Base-by-base conservation (phyloP, 2,888 invertebrate genomes). In the Onthophagus sagittarius region DNA sequence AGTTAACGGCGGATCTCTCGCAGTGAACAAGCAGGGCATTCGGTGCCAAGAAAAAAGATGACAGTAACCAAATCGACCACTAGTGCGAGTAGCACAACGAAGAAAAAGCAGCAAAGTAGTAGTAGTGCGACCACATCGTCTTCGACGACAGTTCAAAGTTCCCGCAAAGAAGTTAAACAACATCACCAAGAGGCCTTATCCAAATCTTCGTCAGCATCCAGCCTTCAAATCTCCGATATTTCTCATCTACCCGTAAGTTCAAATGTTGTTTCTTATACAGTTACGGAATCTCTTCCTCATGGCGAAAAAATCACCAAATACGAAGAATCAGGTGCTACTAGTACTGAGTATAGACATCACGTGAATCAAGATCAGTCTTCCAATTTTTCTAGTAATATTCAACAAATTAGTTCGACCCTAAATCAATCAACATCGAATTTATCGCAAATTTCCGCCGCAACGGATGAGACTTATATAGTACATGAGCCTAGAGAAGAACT, bases 241-340 rank as follows among this genome's bases (percentile, higher is more conserved):
- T 85, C 86, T 0, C 85, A 86, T 79, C 77, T 85, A 71, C 83
- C 85, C 62, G 80, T 84, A 39, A 81, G 79, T 67, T 79, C 83
- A 1, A 81, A 81, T 63, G 72, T 80, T 13, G 83, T 84, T 0
- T 81, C 81, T 14, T 86, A 86, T 75, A 83, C 82, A 6, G 85
- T 85, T 9, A 84, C 85, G 0, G 85, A 85, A 79, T 77, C 79
- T 63, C 76, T 85, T 64, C 84, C 85, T 0, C 82, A 83, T 15
- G 84, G 84, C 15, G 85, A 86, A 79, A 86, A 84, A 79, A 82
- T 85, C 7, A 85, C 86, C 2, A 82, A 81, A 2, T 85, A 84
- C 74, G 79, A 79, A 13, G 84, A 84, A 72, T 71, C 81, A 0
- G 79, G 84, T 3, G 80, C 81, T 11, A 82, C 83, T 2, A 81